Percentiles rank a stretch among this genome's conserved stretches.
Conservation (phyloP, 2,888 invertebrate genomes). For the Perizoma flavofasciatum region DNA sequence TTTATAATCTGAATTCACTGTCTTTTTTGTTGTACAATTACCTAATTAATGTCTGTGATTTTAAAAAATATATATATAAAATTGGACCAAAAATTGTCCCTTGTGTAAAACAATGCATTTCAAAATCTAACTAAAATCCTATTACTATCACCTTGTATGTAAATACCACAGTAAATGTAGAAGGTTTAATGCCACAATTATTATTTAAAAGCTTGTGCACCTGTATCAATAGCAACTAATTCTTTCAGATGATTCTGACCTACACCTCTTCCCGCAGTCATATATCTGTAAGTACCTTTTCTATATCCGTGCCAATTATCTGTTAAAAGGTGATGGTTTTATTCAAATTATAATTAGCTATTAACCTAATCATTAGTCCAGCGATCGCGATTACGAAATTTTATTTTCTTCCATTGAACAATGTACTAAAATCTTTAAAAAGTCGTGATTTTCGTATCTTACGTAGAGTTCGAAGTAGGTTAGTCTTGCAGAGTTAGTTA, state of each 20-base stretch:
- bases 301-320: constrained; percentile 17
- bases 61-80: background rate
- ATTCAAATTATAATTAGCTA: background rate
- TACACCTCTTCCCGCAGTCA: constrained; percentile 66
- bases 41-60: background rate
- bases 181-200: constrained; percentile 29
- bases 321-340: constrained; percentile 24
- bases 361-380: no score
- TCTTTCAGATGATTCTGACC: constrained; percentile 77
- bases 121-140: background rate
- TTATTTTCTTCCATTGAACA: constrained; percentile 5
- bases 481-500: background rate
- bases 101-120: constrained; percentile 4
- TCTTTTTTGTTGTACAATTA: no score
- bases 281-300: constrained; percentile 67
- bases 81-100: constrained; percentile 3
- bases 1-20: no score
- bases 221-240: constrained; percentile 61
- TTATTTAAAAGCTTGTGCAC: constrained; percentile 48
- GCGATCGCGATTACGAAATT: background rate
- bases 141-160: constrained; percentile 5
- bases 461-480: no score
- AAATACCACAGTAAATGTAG: constrained; percentile 4
- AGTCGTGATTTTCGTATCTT: background rate
- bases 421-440: background rate